Evolutionary conservation across 2,797 vertebrate genomes (phyloP), one percentile per base, ranked within the genome.

Genomic region (Chloroceryle inda): DNA sequence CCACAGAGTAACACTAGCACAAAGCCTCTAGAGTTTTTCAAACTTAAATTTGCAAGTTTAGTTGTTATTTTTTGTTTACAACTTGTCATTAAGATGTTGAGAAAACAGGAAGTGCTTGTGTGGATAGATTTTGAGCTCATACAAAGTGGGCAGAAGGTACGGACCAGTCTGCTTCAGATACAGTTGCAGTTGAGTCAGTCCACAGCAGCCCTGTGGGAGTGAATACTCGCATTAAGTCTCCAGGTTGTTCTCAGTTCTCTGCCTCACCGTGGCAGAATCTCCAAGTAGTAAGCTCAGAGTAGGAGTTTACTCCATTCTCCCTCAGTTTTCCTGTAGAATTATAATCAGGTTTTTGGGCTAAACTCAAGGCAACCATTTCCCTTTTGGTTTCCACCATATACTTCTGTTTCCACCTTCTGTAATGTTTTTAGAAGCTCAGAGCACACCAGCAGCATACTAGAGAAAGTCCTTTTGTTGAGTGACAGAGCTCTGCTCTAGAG

Each of bases 231-330:
- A 42, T 1, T 3, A 44, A 88, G 78, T 74, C 82, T 88, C 78
- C 74, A 85, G 85, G 78, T 85, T 91, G 94, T 67, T 94, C 89
- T 89, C 27, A 0, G 63, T 74, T 93, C 76, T 88, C 89, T 89
- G 74, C 63, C 89, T 87, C 21, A 2, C 84, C 77, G 42, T 78
- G 85, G 78, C 87, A 94, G 20, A 50, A 71, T 58, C 86, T 94
- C 78, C 67, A 63, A 73, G 92, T 92, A 74, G 42, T 59, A 66
- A 92, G 78, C 33, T 23, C 55, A 88, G 68, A 67, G 94, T 85
- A 83, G 92, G 92, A 96, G 85, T 95, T 94, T 83, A 86, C 80
- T 95, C 88, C 58, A 52, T 69, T 89, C 68, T 92, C 47, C 61
- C 20, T 85, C 35, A 20, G 26, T 53, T 89, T 56, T 89, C 59